phyloP scores from a whole-genome alignment of 2,113 vertebrate species.

The Mugil cephalus region DNA sequence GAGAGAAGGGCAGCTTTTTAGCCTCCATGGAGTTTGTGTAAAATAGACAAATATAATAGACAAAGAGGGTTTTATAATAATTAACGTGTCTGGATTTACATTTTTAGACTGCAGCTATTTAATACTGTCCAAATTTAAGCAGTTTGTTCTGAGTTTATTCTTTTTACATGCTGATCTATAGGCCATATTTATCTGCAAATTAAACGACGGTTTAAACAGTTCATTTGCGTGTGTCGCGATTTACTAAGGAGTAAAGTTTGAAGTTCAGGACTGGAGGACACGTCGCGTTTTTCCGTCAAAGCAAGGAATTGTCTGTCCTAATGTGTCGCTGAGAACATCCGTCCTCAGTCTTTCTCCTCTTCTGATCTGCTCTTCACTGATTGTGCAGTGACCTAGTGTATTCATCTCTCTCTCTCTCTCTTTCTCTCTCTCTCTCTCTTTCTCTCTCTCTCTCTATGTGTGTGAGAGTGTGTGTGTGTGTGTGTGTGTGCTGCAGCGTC shows the following conservation, averaged over 20 bases:
- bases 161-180: background rate
- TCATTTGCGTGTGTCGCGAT: background rate
- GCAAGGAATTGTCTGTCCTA: background rate
- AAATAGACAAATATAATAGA: no score
- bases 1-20: background rate
- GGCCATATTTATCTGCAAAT: background rate
- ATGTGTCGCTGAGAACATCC: slow-evolving; percentile 30
- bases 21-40: background rate
- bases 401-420: slow-evolving; percentile 12
- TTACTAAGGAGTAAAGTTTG: background rate
- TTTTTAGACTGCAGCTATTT: background rate
- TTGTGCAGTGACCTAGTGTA: slow-evolving; percentile 29
- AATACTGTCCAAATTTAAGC: background rate
- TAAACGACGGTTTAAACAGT: background rate
- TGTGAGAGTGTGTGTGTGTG: no score
- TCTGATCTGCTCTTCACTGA: slow-evolving; percentile 15
- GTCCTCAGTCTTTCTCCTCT: slow-evolving; percentile 22
- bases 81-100: background rate
- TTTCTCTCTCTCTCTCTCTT: no score
- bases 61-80: background rate
- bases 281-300: slow-evolving; percentile 1
- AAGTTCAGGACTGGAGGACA: background rate
- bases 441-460: no score
- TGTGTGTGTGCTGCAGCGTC: background rate
- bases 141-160: background rate